Conservation (phyloP, 1,140 invertebrate species). For the Drosophila sproati region DNA sequence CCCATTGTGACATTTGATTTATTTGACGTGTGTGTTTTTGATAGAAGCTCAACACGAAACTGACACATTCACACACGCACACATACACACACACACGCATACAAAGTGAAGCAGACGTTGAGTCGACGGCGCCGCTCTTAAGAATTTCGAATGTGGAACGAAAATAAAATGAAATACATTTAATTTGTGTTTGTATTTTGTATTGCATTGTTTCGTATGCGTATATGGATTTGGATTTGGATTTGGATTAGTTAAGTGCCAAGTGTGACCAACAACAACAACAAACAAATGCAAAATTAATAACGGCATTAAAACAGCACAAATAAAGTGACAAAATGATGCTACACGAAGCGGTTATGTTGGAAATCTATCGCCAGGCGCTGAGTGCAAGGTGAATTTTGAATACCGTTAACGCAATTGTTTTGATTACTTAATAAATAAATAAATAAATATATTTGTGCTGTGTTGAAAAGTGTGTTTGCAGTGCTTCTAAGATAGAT, state of each 20-base stretch:
- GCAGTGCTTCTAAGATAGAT: not conserved
- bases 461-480: not conserved
- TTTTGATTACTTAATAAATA: too few relatives aligned
- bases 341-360: constrained; percentile 85
- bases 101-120: constrained; percentile 18
- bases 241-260: constrained; percentile 45
- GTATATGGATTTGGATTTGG: constrained; percentile 1
- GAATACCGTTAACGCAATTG: constrained; percentile 18
- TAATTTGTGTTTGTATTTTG: constrained; percentile 43
- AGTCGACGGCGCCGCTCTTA: constrained; percentile 45
- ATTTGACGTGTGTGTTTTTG: constrained; percentile 85
- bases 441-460: not conserved
- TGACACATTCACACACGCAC: constrained; percentile 67
- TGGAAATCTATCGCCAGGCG: constrained; percentile 84
- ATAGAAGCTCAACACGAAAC: constrained; percentile 84
- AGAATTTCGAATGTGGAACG: constrained; percentile 61
- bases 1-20: constrained; percentile 84
- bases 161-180: constrained; percentile 69
- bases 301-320: constrained; percentile 21
- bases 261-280: constrained; percentile 44
- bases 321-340: constrained; percentile 76
- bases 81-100: constrained; percentile 21
- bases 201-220: not conserved
- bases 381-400: constrained; percentile 82
- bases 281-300: constrained; percentile 60